Percentiles rank a stretch among this genome's conserved stretches.
These are phyloP conservation scores for Acanthoscelides obtectus DNA, from an alignment of 2,888 invertebrate species.

Conservation along the genomic window DNA sequence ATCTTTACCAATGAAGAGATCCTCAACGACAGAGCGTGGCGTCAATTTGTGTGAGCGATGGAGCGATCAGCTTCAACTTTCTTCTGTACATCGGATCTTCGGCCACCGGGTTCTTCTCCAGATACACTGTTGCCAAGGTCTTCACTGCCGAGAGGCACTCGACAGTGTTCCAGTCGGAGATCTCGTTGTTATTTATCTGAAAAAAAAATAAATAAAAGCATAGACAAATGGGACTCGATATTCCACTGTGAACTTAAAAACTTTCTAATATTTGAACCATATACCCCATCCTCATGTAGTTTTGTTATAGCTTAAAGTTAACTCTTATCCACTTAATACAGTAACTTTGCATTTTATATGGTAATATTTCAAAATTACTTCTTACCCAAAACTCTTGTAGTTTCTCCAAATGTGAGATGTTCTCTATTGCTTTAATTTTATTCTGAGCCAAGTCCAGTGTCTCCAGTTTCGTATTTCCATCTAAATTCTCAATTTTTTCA, in stretches of 20 bases:
- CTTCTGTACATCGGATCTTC: slow-evolving; percentile 82
- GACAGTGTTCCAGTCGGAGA: slow-evolving; percentile 80
- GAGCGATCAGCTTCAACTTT: slow-evolving; percentile 83
- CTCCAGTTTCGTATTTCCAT: slow-evolving; percentile 63
- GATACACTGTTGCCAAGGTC: slow-evolving; percentile 77
- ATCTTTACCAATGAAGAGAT: not conserved
- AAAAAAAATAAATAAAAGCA: no score
- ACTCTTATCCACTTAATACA: not conserved
- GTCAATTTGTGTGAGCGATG: slow-evolving; percentile 88
- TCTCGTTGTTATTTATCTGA: slow-evolving; percentile 86
- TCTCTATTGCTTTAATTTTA: slow-evolving; percentile 72
- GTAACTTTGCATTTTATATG: not conserved
- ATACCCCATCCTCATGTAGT: no score
- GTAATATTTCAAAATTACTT: no score
- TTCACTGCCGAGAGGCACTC: slow-evolving; percentile 66
- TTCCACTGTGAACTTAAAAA: no score
- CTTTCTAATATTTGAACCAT: no score
- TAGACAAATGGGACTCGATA: no score
- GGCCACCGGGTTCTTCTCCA: slow-evolving; percentile 89
- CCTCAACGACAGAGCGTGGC: slow-evolving; percentile 81
- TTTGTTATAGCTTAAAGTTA: no score
- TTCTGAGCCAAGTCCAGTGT: slow-evolving; percentile 92
- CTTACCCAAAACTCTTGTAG: slow-evolving; percentile 94
- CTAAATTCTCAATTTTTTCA: slow-evolving; percentile 69
- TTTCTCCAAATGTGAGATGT: slow-evolving; percentile 68